Percentiles rank a stretch among this genome's conserved stretches.
phyloP scores from a whole-genome alignment of 2,888 invertebrate species.

The Pseudoips prasinana region DNA sequence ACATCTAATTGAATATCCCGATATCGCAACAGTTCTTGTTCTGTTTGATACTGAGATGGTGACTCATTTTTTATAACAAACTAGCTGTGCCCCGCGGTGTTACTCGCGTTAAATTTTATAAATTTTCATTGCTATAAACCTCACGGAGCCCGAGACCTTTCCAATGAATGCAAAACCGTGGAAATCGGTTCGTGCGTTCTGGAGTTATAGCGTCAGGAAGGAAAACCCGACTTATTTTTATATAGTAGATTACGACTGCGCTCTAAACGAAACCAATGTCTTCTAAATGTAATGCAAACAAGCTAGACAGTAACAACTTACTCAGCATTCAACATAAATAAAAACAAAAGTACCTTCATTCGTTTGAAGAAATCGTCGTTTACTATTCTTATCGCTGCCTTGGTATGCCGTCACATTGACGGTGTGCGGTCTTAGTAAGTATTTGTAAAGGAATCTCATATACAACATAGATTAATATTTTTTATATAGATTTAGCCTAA shows the following conservation, averaged over 20 bases:
- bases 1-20: background rate
- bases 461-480: slow-evolving; percentile 8
- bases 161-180: no score
- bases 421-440: slow-evolving; percentile 14
- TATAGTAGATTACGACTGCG: slow-evolving; percentile 8
- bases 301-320: slow-evolving; percentile 3
- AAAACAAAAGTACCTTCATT: slow-evolving; percentile 7
- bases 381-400: slow-evolving; percentile 8
- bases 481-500: slow-evolving; percentile 5
- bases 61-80: slow-evolving; percentile 9
- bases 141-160: no score
- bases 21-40: slow-evolving; percentile 6
- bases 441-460: slow-evolving; percentile 12
- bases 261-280: slow-evolving; percentile 1
- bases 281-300: slow-evolving; percentile 1
- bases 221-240: no score
- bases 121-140: no score
- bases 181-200: no score
- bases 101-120: no score
- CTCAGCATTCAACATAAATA: slow-evolving; percentile 5
- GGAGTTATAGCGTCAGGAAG: no score
- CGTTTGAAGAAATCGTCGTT: slow-evolving; percentile 5
- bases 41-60: slow-evolving; percentile 1
- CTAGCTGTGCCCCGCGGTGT: no score
- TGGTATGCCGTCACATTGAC: slow-evolving; percentile 9